Conservation (phyloP, 2,888 invertebrate species). For the Aquatica leii region DNA sequence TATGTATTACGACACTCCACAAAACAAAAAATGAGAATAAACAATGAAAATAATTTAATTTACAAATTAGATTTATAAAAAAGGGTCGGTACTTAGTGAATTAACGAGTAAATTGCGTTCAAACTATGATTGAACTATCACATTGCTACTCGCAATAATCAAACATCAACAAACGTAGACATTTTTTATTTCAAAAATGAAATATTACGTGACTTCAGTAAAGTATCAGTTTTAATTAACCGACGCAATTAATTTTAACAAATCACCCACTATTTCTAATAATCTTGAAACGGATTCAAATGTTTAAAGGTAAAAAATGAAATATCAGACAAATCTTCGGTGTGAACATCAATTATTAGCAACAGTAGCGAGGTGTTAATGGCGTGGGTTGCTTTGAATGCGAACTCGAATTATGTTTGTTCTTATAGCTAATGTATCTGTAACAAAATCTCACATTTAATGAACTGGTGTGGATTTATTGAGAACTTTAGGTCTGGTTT, state of each 20-base stretch:
- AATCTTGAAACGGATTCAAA: no score
- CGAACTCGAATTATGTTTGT: constrained; percentile 57
- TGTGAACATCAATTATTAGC: constrained; percentile 48
- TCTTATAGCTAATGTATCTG: constrained; percentile 58
- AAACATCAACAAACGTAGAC: background rate
- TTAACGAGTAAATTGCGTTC: constrained; percentile 18
- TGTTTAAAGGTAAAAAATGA: no score
- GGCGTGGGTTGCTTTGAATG: constrained; percentile 54
- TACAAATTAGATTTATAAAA: no score
- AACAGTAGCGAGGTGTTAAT: constrained; percentile 56
- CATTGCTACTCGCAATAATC: constrained; percentile 3
- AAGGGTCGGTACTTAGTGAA: background rate
- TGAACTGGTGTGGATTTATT: constrained; percentile 50
- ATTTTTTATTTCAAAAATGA: constrained; percentile 3
- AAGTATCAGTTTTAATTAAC: constrained; percentile 5
- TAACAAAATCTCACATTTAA: constrained; percentile 58
- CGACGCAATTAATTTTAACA: background rate
- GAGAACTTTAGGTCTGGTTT: constrained; percentile 36
- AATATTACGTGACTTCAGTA: background rate
- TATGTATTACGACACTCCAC: no score
- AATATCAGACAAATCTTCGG: constrained; percentile 44
- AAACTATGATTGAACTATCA: constrained; percentile 15
- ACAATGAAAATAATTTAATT: no score
- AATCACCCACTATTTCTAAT: background rate
- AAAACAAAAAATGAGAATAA: no score